Evolutionary conservation across 2,888 invertebrate species (phyloP), one percentile per base, ranked within the genome.

Genomic region (Meloe dianella): DNA sequence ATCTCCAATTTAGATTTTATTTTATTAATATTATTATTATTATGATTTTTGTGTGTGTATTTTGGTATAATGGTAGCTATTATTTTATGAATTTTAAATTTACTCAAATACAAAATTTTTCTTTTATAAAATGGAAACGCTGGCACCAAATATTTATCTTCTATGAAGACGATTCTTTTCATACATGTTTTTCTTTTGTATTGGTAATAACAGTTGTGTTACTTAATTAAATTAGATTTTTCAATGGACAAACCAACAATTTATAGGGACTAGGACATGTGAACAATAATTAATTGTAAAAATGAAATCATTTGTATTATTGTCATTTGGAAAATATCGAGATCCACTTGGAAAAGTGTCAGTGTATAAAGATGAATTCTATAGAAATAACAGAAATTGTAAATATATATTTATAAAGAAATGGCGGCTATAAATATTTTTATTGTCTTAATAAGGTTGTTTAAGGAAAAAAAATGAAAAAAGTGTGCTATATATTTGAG

Each of bases 401-500:
- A 75, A 78, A 80, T 79, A 81, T 27, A 54, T 82, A 80, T 82
- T 80, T 80, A 77, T 80, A 79, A 74, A 73, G 77, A 78, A 78
- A 80, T 80, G 81, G 81, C 82, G 79, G 80, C 82, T 81, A 80
- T 76, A 78, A 78, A 80, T 80, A 79, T 78, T 80, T 81, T 82
- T 81, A 80, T 79, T 76, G 78, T 78, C 75, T 74, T 74, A 77
- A 71, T 75, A 76, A 79, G 75, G 75, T 78, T 76, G 76, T 77
- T 76, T 77, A 76, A 41, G n/a, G 17, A 70, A 76, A 77, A 20
- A 47, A 20, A 47, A 27, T 27, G 8, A 24, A 54, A 54, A 54
- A 54, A 77, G 77, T 80, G 81, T 81, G 81, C 80, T 81, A 81
- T 81, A 80, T 74, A 54, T 54, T 74, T 74, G 77, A 80, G 77